phyloP scores from a whole-genome alignment of 2,888 invertebrate species.

The Eurytoma adleriae region DNA sequence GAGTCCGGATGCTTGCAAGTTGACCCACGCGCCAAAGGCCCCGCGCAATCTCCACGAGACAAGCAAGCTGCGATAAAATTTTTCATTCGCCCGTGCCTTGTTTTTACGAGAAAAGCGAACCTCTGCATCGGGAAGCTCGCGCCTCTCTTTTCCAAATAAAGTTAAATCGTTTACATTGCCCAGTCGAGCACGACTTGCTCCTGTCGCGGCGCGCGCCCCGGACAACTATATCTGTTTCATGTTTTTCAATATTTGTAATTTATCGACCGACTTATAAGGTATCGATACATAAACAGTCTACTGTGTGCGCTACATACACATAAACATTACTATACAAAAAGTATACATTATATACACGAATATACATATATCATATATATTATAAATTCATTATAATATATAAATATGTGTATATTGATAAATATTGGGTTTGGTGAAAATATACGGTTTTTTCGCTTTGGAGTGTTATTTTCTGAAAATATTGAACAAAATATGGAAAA shows the following conservation, averaged over 20 bases:
- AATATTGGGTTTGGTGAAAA: slow-evolving; percentile 75
- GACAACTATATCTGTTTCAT: slow-evolving; percentile 72
- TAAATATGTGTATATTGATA: slow-evolving; percentile 74
- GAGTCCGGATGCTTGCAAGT: no score
- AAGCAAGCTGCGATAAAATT: neutral
- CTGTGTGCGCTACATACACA: slow-evolving; percentile 76
- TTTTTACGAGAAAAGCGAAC: slow-evolving; percentile 36
- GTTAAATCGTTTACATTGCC: neutral
- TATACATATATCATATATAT: slow-evolving; percentile 73
- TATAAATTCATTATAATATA: slow-evolving; percentile 73
- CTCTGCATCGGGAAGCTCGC: neutral
- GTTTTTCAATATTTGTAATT: slow-evolving; percentile 77
- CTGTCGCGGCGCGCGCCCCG: slow-evolving; percentile 29
- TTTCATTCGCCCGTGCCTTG: slow-evolving; percentile 48
- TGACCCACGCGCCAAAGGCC: neutral
- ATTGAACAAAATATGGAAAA: slow-evolving; percentile 76
- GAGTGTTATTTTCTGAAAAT: slow-evolving; percentile 77
- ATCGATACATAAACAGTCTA: slow-evolving; percentile 75
- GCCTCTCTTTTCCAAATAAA: neutral
- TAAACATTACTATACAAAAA: slow-evolving; percentile 75
- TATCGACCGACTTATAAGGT: slow-evolving; percentile 75
- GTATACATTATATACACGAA: slow-evolving; percentile 66
- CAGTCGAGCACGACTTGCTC: neutral
- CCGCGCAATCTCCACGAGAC: neutral
- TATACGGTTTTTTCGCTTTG: slow-evolving; percentile 77